Base-by-base conservation (phyloP, 2,888 invertebrate species). In the Xylocampa areola region DNA sequence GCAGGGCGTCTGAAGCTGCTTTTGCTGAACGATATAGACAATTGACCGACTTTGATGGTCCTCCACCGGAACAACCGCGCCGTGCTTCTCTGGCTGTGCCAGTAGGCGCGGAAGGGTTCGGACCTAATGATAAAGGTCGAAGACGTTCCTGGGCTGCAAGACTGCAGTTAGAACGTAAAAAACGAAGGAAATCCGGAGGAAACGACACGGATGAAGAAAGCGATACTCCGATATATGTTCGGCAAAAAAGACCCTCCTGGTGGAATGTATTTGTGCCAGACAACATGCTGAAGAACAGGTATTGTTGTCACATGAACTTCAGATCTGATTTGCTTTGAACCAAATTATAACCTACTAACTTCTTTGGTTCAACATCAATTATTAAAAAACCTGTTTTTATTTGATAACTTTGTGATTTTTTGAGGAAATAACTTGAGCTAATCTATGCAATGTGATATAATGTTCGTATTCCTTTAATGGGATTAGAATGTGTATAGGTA, bases 231-330 rank as follows among this genome's bases (percentile, higher is more conserved):
- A 87, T 77, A 62, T 95, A 94, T 80, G 91, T 94, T 30, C 91
- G 96, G 21, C 96, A 97, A 86, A 97, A 97, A 86, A 94, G 97
- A 63, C 96, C 96, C 30, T 97, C 97, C 30, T 98, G 97, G 97
- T 98, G 97, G 97, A 97, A 97, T 87, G 97, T 97, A 67, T 97
- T 97, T 85, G 96, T 96, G 37, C 96, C 97, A 43, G 97, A 97
- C 77, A 96, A 96, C 80, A 95, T 95, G 94, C 94, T 95, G 60
- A 95, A 95, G 75, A 94, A 95, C 93, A 96, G 96, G 96, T 96
- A 92, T 68, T 54, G 55, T 61, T 52, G 27, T 48, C 17, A 33
- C 30, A 29, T 35, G 16, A 47, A 43, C 14, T 33, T 36, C 40
- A 7, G 30, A 45, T 4, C 6, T 13, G 13, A 36, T 40, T 48